phyloP scores from a whole-genome alignment of 2,888 invertebrate genomes.

The Seira sanloemensis region DNA sequence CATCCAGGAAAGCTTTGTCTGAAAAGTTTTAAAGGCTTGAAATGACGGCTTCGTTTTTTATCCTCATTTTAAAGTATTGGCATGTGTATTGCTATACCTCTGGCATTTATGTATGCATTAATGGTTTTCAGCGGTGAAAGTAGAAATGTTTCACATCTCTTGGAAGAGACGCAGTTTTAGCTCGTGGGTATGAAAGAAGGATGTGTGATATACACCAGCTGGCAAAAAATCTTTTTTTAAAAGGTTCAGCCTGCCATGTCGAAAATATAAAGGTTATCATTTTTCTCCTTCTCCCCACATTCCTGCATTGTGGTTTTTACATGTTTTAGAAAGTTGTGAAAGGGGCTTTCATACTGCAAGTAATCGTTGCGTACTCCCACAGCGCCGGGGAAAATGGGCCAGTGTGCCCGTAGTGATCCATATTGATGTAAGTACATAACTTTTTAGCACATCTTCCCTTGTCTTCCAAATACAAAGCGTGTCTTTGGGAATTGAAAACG shows the following conservation, averaged over 20 bases:
- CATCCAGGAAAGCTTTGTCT: no score
- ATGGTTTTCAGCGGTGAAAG: no score
- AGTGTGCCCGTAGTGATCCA: slow-evolving; percentile 44
- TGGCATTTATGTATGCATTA: no score
- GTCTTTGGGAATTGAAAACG: background rate
- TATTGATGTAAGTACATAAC: slow-evolving; percentile 35
- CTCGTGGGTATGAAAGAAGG: background rate
- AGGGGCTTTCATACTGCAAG: background rate
- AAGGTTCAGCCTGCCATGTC: background rate
- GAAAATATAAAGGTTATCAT: background rate
- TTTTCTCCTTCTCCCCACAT: background rate
- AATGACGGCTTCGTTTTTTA: no score
- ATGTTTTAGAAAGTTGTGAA: background rate
- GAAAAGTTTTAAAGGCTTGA: no score
- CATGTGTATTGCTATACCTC: no score
- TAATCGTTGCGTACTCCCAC: background rate
- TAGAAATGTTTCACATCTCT: no score
- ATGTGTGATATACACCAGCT: slow-evolving; percentile 48
- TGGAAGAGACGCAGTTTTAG: no score
- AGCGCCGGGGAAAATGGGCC: slow-evolving; percentile 28
- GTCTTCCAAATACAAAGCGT: background rate
- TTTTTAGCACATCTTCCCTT: slow-evolving; percentile 28
- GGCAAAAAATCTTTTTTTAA: slow-evolving; percentile 34
- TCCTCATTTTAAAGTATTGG: no score
- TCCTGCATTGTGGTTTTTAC: background rate